Evolutionary conservation across 2,113 vertebrate genomes (phyloP), one percentile per base, ranked within the genome.

Genomic region (Martes martes): DNA sequence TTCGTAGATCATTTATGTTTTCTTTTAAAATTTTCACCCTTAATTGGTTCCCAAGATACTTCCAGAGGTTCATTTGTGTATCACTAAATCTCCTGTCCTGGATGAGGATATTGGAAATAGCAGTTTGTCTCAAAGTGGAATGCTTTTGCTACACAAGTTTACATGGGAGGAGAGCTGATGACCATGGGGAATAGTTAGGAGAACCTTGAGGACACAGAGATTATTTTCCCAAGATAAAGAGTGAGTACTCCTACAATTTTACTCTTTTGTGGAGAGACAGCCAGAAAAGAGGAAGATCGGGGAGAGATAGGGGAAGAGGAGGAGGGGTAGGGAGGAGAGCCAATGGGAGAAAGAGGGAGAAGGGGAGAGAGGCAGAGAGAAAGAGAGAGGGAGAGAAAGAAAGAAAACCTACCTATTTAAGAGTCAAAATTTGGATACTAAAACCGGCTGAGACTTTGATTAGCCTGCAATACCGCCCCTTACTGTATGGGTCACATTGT

Each of bases 51-150:
- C 89, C 52, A 86, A 76, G 57, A 67, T 84, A 42, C 45, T 92
- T 92, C 26, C 42, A 86, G 61, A 80, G 45, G 71, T 74, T 73
- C 23, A 18, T 52, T 92, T 78, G 81, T 85, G 19, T 67, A 45
- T 93, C 76, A 65, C 89, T 85, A 85, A 85, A 81, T 39, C n/a
- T 95, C 63, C 45, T 92, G 50, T 96, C 24, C 65, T 82, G 84
- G 26, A 59, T 63, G 57, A 90, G 18, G 31, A 23, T 47, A 26
- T 57, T 81, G 31, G 79, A 82, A 81, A 90, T 24, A 42, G 33
- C 31, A 71, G 31, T 78, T 94, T 26, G 19, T 80, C 83, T 90
- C 24, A n/a, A 65, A 59, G 24, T 42, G 16, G 94, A 88, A 4
- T 5, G 1, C 89, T 8, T 47, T 76, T 69, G 23, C 11, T 81